Evolutionary conservation across 2,113 vertebrate species (phyloP).

Genomic region (Actinemys pallida): DNA sequence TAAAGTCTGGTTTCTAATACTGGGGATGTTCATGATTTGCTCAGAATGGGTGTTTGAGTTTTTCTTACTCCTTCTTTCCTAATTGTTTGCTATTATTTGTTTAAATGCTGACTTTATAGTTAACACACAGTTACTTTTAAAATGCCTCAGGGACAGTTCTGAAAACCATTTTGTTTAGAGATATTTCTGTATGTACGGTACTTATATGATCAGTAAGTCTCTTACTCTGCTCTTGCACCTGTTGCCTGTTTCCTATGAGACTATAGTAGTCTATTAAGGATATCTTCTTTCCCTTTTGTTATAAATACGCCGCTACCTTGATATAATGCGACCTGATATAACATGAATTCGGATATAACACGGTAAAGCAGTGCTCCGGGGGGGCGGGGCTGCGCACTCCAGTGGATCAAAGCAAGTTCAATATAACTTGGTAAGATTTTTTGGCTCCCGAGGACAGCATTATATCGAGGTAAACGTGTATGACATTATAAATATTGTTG

Average conservation of each 20-base stretch:
- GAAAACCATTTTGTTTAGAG: not conserved
- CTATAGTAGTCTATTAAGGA: not conserved
- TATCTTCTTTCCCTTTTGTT: not conserved
- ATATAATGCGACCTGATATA: too few relatives aligned
- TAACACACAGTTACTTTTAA: not conserved
- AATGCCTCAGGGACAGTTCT: not conserved
- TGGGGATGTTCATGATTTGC: not conserved
- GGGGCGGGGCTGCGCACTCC: too few relatives aligned
- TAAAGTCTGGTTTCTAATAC: not conserved
- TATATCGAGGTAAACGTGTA: too few relatives aligned
- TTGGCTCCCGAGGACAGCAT: too few relatives aligned
- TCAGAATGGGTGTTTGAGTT: not conserved
- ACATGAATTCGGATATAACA: too few relatives aligned
- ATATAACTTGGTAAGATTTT: too few relatives aligned
- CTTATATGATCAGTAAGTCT: not conserved
- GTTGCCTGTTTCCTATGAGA: not conserved
- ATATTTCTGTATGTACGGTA: not conserved
- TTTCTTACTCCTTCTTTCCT: not conserved
- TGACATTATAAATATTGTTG: not conserved
- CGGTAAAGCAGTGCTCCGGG: too few relatives aligned
- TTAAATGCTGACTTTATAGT: not conserved
- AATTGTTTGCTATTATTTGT: not conserved
- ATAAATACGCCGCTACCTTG: not conserved
- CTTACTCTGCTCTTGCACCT: not conserved
- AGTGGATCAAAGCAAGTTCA: too few relatives aligned